phyloP scores from a whole-genome alignment of 2,113 vertebrate species.

The Salvelinus fontinalis region DNA sequence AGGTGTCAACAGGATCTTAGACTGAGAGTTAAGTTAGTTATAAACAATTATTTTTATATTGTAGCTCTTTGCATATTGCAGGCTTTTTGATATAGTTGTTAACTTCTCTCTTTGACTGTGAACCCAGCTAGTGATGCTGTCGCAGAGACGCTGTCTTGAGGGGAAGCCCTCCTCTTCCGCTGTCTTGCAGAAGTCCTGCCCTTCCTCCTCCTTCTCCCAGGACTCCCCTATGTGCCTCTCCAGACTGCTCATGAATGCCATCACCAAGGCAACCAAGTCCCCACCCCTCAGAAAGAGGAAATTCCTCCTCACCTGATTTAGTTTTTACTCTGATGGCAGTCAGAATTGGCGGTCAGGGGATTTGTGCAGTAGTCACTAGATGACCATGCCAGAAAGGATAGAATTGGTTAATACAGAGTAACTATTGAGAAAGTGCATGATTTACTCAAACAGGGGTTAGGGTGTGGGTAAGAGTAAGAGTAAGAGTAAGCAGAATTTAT shows the following conservation, averaged over 20 bases:
- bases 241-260: slow-evolving; percentile 47
- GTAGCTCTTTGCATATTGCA: background rate
- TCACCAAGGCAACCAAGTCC: slow-evolving; percentile 45
- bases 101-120: slow-evolving; percentile 9
- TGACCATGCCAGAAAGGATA: background rate
- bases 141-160: slow-evolving; percentile 38
- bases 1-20: too few species aligned
- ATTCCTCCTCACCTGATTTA: slow-evolving; percentile 57
- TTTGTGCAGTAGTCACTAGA: too few species aligned
- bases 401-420: background rate
- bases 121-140: slow-evolving; percentile 53
- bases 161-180: background rate
- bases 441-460: too few species aligned
- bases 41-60: too few species aligned
- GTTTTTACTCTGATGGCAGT: slow-evolving; percentile 6
- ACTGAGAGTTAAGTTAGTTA: too few species aligned
- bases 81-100: background rate
- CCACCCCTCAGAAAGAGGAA: slow-evolving; percentile 48
- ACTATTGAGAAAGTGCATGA: background rate
- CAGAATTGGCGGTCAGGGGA: too few species aligned
- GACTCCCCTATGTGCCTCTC: slow-evolving; percentile 48
- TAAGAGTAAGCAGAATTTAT: too few species aligned
- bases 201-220: background rate
- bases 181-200: slow-evolving; percentile 53
- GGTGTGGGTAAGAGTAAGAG: too few species aligned